Evolutionary conservation across 2,113 vertebrate species (phyloP).

Genomic region (Actenoides hombroni): DNA sequence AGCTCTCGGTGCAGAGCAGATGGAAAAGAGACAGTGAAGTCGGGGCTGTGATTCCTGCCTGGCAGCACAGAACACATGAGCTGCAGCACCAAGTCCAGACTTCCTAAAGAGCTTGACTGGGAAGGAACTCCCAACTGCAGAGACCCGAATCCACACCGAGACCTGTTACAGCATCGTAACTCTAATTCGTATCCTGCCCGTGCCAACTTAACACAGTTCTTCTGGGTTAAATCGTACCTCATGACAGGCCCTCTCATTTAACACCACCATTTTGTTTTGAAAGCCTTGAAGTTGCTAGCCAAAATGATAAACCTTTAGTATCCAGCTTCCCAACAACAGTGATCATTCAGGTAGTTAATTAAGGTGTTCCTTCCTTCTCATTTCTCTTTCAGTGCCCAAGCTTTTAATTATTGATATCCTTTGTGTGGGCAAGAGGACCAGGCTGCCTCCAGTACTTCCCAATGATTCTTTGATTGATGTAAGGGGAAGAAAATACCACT

Average conservation of each 20-base stretch:
- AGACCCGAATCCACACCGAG: not conserved
- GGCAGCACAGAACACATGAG: not conserved
- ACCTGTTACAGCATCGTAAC: not conserved
- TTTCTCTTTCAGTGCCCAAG: not conserved
- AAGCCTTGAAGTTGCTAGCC: not conserved
- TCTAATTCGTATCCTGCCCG: not conserved
- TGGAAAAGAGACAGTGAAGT: not conserved
- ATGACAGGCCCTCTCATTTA: not conserved
- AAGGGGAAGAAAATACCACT: not conserved
- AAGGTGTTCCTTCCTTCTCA: not conserved
- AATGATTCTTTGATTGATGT: not conserved
- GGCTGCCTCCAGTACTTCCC: not conserved
- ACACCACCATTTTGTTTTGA: not conserved
- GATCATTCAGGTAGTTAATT: not conserved
- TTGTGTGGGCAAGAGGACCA: not conserved
- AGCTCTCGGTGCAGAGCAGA: not conserved
- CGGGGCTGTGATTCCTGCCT: not conserved
- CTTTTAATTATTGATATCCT: not conserved
- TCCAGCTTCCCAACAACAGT: not conserved
- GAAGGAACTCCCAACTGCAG: not conserved
- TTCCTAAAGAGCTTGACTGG: not conserved
- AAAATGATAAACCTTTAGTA: not conserved
- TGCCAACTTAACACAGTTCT: not conserved
- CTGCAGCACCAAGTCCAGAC: not conserved
- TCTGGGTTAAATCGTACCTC: not conserved